phyloP scores from a whole-genome alignment of 1,140 invertebrate species.

The Bombus terrestris region DNA sequence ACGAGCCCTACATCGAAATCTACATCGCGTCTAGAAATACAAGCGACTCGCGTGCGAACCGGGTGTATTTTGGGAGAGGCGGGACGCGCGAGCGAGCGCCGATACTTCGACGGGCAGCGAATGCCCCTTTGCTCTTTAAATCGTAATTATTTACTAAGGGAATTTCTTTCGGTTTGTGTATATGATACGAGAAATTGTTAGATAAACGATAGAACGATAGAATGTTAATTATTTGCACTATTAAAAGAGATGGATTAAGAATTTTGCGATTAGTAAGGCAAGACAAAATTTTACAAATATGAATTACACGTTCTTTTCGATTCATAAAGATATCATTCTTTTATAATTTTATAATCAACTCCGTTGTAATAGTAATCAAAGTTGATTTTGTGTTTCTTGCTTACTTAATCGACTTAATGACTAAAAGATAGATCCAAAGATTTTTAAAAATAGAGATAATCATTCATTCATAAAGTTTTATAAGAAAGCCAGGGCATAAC shows the following conservation, averaged over 20 bases:
- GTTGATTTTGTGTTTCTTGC: background rate
- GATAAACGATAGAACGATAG: background rate
- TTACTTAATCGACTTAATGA: background rate
- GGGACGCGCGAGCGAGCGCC: background rate
- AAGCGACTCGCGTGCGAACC: conserved; percentile 31
- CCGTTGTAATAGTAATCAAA: background rate
- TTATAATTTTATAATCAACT: too few relatives aligned
- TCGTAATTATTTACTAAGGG: background rate
- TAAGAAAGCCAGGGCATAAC: background rate
- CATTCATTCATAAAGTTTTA: background rate
- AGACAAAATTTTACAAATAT: too few relatives aligned
- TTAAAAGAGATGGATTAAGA: too few relatives aligned
- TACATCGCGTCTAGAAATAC: conserved; percentile 60
- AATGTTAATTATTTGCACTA: too few relatives aligned
- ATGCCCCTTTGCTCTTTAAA: background rate
- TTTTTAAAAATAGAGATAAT: too few relatives aligned
- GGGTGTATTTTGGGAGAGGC: conserved; percentile 41
- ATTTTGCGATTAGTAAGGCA: too few relatives aligned
- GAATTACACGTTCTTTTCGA: too few relatives aligned
- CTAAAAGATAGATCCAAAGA: background rate
- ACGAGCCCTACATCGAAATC: conserved; percentile 40
- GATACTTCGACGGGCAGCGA: background rate
- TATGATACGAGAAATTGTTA: background rate
- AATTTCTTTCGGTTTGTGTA: background rate
- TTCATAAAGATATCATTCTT: too few relatives aligned